These are phyloP conservation scores for Augochlorella aurata DNA, from an alignment of 2,888 invertebrate species.

Conservation along the genomic window DNA sequence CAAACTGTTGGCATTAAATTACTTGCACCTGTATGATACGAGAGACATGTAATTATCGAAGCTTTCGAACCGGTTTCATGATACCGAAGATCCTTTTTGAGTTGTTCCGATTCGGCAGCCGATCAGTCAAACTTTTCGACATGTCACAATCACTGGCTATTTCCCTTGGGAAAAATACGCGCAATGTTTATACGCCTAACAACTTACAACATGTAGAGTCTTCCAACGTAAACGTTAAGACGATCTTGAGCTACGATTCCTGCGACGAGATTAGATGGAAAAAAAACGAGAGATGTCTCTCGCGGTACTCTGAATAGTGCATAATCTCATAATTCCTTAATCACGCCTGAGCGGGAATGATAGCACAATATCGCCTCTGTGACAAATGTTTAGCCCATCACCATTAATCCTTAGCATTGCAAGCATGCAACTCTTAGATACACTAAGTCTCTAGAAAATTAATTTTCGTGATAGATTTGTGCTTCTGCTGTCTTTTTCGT, in stretches of 20 bases:
- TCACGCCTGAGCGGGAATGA: conserved; percentile 8
- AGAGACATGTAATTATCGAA: conserved; percentile 6
- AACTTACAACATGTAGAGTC: conserved; percentile 62
- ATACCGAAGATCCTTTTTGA: conserved; percentile 32
- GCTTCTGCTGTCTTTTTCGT: conserved; percentile 56
- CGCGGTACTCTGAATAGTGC: background rate
- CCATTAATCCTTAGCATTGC: conserved; percentile 77
- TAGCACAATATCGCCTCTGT: conserved; percentile 35
- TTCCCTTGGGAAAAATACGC: conserved; percentile 44
- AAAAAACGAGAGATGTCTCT: background rate
- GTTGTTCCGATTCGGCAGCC: conserved; percentile 35
- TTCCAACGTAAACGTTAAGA: conserved; percentile 54
- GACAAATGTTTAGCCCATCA: conserved; percentile 74
- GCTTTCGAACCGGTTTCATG: conserved; percentile 29
- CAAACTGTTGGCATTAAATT: conserved; percentile 22
- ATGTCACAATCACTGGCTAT: conserved; percentile 33
- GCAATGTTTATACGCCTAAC: conserved; percentile 39
- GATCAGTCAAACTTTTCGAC: conserved; percentile 29
- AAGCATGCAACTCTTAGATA: conserved; percentile 78
- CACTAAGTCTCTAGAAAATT: conserved; percentile 73
- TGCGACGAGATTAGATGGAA: background rate
- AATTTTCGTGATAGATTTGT: conserved; percentile 65
- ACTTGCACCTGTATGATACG: conserved; percentile 25
- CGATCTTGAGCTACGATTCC: conserved; percentile 53
- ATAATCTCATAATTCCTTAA: background rate